Evolutionary conservation across 2,888 invertebrate genomes (phyloP).

Genomic region (Acleris literana): DNA sequence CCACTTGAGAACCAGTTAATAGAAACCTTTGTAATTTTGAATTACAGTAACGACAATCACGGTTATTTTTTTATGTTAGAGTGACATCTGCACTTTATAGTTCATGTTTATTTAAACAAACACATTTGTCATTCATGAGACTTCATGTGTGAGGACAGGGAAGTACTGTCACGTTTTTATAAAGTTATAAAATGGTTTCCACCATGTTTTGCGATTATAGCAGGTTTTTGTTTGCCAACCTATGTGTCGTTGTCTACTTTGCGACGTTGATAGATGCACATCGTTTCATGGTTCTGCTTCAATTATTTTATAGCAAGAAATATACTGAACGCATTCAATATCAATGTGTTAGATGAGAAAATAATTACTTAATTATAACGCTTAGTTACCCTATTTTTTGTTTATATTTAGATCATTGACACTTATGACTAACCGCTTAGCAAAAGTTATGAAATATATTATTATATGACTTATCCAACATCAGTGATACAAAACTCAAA

Average conservation of each 20-base stretch:
- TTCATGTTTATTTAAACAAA: not conserved
- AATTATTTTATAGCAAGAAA: slow-evolving; percentile 32
- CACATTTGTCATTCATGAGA: slow-evolving; percentile 2
- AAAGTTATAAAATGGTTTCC: not conserved
- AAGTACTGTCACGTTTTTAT: slow-evolving; percentile 1
- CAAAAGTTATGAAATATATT: too few species aligned
- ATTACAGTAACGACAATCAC: too few species aligned
- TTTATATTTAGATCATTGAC: too few species aligned
- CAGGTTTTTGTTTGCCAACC: slow-evolving; percentile 22
- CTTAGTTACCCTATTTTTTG: not conserved
- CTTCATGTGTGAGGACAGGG: not conserved
- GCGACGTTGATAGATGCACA: slow-evolving; percentile 39
- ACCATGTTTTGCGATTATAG: not conserved
- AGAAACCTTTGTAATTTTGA: too few species aligned
- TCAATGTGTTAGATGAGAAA: slow-evolving; percentile 17
- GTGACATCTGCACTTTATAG: not conserved
- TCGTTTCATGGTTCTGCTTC: slow-evolving; percentile 28
- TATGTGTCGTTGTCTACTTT: slow-evolving; percentile 15
- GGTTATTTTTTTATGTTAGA: too few species aligned
- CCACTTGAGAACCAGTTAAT: too few species aligned
- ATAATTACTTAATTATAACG: slow-evolving; percentile 26
- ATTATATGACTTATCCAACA: too few species aligned
- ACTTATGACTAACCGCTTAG: too few species aligned
- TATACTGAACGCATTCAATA: slow-evolving; percentile 17
- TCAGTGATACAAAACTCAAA: too few species aligned